Conservation (phyloP, 1,140 invertebrate genomes). For the Drosophila willistoni region DNA sequence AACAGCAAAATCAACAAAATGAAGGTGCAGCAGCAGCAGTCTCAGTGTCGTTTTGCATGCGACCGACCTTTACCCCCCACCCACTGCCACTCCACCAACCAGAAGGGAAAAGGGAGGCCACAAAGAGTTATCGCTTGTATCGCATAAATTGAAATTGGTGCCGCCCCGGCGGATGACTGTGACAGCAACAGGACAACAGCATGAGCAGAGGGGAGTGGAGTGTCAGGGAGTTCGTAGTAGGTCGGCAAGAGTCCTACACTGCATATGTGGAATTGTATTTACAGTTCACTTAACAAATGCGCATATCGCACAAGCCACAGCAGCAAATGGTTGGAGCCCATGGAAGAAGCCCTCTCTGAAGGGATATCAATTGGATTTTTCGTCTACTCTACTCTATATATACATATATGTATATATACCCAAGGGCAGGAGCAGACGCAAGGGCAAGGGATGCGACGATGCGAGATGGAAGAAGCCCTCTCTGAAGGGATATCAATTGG, state of each 20-base stretch:
- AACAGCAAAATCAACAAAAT: neutral
- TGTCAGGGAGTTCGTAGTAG: neutral
- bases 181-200: neutral
- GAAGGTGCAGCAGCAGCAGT: constrained; percentile 44
- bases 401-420: neutral
- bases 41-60: constrained; percentile 47
- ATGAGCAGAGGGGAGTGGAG: neutral
- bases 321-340: constrained; percentile 34
- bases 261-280: constrained; percentile 59
- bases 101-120: neutral
- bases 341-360: constrained; percentile 7
- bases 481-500: constrained; percentile 13
- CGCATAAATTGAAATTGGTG: constrained; percentile 68
- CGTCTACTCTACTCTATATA: constrained; percentile 22
- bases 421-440: neutral
- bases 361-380: constrained; percentile 12
- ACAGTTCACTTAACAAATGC: constrained; percentile 76
- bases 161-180: constrained; percentile 25
- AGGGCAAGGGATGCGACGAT: too few relatives aligned
- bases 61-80: neutral
- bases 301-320: constrained; percentile 48
- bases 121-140: constrained; percentile 66
- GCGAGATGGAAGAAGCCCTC: neutral
- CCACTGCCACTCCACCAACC: too few relatives aligned
- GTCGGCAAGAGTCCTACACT: constrained; percentile 37